A percentile compares a stretch with the other conserved stretches of the same genome.
Conservation (phyloP, 92 coral and sea anemone species). For the Meandrina meandrites region DNA sequence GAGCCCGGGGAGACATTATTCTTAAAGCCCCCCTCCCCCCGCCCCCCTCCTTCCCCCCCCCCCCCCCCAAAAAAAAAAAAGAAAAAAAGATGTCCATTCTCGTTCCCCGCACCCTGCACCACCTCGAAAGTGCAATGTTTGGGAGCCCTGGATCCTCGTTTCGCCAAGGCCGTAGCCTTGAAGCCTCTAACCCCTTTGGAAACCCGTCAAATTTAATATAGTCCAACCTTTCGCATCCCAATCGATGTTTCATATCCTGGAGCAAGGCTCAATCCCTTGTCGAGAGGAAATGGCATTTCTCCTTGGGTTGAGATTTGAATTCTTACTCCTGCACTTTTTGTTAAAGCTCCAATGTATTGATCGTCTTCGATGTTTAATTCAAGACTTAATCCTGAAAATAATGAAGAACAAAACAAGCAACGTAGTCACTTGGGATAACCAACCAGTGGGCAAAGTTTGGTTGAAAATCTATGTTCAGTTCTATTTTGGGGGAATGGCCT, state of each 20-base stretch:
- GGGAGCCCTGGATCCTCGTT: too few relatives aligned
- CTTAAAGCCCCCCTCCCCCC: too few relatives aligned
- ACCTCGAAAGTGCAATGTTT: too few relatives aligned
- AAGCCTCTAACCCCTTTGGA: not conserved
- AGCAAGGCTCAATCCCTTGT: constrained; percentile 69
- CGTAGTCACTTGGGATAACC: too few relatives aligned
- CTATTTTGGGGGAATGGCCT: too few relatives aligned
- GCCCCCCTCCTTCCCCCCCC: too few relatives aligned
- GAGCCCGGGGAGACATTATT: too few relatives aligned
- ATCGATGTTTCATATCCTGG: constrained; percentile 77
- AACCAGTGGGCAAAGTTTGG: too few relatives aligned
- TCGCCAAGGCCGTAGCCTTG: not conserved
- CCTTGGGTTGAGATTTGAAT: constrained; percentile 62
- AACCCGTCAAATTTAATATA: not conserved
- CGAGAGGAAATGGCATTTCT: constrained; percentile 76
- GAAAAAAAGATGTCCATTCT: too few relatives aligned
- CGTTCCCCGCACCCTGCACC: too few relatives aligned
- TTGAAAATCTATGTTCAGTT: too few relatives aligned
- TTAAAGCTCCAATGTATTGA: constrained; percentile 57
- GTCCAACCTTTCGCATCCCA: constrained; percentile 60
- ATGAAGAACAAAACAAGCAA: not conserved
- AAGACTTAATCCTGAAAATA: constrained; percentile 61
- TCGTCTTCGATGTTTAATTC: constrained; percentile 67
- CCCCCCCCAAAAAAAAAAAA: too few relatives aligned
- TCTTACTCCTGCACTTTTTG: constrained; percentile 73